Conservation (phyloP, 2,888 invertebrate species). For the Netelia inedita region DNA sequence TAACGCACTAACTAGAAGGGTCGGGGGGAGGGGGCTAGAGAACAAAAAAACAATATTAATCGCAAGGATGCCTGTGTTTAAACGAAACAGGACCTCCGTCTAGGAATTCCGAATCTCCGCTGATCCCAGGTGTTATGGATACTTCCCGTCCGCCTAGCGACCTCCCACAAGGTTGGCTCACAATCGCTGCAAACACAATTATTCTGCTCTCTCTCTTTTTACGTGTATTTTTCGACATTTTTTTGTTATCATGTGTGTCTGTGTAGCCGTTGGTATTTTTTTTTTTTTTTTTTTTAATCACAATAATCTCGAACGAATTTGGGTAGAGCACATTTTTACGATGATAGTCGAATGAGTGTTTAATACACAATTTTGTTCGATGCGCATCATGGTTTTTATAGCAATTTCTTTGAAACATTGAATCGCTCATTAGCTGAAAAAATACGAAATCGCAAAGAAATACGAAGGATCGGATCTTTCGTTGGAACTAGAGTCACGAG, state of each 20-base stretch:
- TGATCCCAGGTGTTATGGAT: slow-evolving; percentile 88
- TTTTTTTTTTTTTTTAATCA: slow-evolving; percentile 1
- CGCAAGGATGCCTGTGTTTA: slow-evolving; percentile 76
- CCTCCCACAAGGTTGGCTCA: slow-evolving; percentile 85
- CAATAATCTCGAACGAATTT: too few species aligned
- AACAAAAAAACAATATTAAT: slow-evolving; percentile 36
- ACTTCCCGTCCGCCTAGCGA: slow-evolving; percentile 87
- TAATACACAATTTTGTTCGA: too few species aligned
- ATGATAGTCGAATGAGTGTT: too few species aligned
- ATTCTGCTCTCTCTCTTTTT: slow-evolving; percentile 37
- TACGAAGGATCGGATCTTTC: too few species aligned
- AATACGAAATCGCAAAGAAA: too few species aligned
- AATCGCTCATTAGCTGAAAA: too few species aligned
- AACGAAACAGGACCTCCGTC: slow-evolving; percentile 88
- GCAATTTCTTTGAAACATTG: too few species aligned
- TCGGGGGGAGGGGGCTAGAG: slow-evolving; percentile 11
- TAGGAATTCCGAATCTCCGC: slow-evolving; percentile 89
- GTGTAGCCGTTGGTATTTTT: slow-evolving; percentile 49
- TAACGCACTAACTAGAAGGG: slow-evolving; percentile 45
- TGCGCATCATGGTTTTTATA: too few species aligned
- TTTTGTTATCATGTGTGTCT: slow-evolving; percentile 67
- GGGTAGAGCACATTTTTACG: too few species aligned
- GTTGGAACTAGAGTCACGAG: neutral
- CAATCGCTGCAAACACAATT: slow-evolving; percentile 71
- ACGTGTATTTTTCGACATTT: slow-evolving; percentile 46